These are phyloP conservation scores for Adoxophyes honmai DNA, from an alignment of 1,140 invertebrate genomes.

Conservation along the genomic window DNA sequence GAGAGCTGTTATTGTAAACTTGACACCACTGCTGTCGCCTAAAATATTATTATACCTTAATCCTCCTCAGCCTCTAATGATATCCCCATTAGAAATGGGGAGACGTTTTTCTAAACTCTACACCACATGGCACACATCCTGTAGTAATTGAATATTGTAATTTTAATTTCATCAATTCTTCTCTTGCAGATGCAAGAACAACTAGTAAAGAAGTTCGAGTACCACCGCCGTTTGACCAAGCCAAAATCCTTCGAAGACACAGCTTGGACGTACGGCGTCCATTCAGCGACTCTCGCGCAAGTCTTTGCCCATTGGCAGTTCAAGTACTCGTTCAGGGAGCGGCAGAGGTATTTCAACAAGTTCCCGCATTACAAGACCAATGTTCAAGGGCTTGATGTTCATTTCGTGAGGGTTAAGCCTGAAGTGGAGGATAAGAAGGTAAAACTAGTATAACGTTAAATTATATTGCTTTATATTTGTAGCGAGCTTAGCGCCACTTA, in stretches of 20 bases:
- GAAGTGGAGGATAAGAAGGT: conserved; percentile 69
- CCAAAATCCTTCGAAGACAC: conserved; percentile 74
- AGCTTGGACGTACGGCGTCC: conserved; percentile 81
- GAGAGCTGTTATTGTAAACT: no score
- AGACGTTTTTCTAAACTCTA: no score
- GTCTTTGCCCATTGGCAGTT: conserved; percentile 84
- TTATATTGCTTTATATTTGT: no score
- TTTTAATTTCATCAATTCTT: no score
- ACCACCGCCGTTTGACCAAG: conserved; percentile 32
- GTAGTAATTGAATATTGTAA: no score
- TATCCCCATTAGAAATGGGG: no score
- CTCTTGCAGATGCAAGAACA: conserved; percentile 51
- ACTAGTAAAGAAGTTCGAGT: conserved; percentile 43
- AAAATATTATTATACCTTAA: no score
- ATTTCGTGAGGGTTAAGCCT: conserved; percentile 82
- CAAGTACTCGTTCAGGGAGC: conserved; percentile 84
- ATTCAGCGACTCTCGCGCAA: conserved; percentile 79
- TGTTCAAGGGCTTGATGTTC: conserved; percentile 84
- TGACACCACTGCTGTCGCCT: no score
- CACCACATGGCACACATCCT: no score
- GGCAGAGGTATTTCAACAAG: conserved; percentile 83
- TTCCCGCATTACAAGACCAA: conserved; percentile 85
- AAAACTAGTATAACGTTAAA: no score
- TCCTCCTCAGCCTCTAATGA: no score
- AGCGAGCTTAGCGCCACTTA: no score